A percentile compares a stretch with the other conserved stretches of the same genome.
These are phyloP conservation scores for Catostomus latipinnis DNA, from an alignment of 2,797 vertebrate species.

Conservation along the genomic window DNA sequence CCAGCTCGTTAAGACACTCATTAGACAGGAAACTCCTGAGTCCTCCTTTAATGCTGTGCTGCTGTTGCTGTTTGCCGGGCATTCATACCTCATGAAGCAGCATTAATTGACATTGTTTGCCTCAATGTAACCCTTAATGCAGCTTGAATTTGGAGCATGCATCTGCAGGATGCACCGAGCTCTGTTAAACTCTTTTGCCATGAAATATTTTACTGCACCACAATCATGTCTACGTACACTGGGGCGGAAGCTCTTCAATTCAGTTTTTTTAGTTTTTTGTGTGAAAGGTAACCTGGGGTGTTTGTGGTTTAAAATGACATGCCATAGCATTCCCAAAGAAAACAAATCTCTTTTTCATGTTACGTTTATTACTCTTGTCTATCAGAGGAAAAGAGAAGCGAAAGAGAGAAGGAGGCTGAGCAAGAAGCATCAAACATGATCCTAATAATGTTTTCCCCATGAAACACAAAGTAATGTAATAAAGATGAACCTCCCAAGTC, in stretches of 20 bases:
- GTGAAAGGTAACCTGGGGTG: conserved; percentile 15
- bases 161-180: not conserved
- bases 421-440: conserved; percentile 34
- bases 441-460: conserved; percentile 47
- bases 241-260: conserved; percentile 17
- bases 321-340: not conserved
- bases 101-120: conserved; percentile 58
- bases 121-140: conserved; percentile 53
- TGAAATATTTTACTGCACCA: conserved; percentile 21
- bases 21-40: conserved; percentile 45
- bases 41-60: conserved; percentile 48
- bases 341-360: conserved; percentile 51
- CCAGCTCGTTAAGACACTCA: conserved; percentile 52
- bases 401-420: conserved; percentile 2
- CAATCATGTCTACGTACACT: conserved; percentile 7
- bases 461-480: conserved; percentile 54
- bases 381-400: conserved; percentile 15
- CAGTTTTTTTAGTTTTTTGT: not conserved
- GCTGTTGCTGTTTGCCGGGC: conserved; percentile 44
- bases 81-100: conserved; percentile 30
- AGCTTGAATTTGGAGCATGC: conserved; percentile 16
- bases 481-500: conserved; percentile 51
- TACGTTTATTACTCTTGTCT: conserved; percentile 35
- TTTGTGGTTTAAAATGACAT: no score
- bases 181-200: conserved; percentile 2